Percentiles rank a stretch among this genome's conserved stretches.
Conservation (phyloP, 2,113 vertebrate genomes). For the Pseudopipra pipra region DNA sequence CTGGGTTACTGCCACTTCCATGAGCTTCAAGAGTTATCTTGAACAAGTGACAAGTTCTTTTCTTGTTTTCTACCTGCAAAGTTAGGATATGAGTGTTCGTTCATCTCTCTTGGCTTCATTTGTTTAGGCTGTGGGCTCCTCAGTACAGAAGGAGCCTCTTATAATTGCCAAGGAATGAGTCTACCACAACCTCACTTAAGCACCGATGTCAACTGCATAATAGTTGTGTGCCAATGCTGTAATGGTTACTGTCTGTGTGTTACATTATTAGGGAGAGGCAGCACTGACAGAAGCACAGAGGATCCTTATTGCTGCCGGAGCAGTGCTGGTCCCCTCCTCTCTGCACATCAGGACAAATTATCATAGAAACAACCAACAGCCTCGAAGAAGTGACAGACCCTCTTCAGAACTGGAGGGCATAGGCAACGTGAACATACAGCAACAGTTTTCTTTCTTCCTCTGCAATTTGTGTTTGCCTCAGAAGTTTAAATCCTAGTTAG, state of each 20-base stretch:
- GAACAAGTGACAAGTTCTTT: neutral
- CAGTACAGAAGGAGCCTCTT: neutral
- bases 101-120: neutral
- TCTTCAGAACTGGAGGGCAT: neutral
- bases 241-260: neutral
- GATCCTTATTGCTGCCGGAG: neutral
- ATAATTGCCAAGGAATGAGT: neutral
- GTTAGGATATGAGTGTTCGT: neutral
- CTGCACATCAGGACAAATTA: neutral
- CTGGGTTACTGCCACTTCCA: neutral
- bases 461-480: neutral
- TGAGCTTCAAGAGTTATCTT: neutral
- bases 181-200: neutral
- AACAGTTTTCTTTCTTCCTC: neutral
- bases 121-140: neutral
- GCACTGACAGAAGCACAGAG: neutral
- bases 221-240: neutral
- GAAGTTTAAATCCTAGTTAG: neutral
- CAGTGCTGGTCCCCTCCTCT: neutral
- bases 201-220: neutral
- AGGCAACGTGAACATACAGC: fast-evolving
- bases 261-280: neutral
- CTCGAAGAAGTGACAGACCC: neutral
- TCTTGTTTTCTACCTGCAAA: neutral
- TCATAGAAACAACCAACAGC: neutral